A percentile compares a stretch with the other conserved stretches of the same genome.
phyloP scores from a whole-genome alignment of 1,140 invertebrate genomes.

The Thalassaphorura encarpata region DNA sequence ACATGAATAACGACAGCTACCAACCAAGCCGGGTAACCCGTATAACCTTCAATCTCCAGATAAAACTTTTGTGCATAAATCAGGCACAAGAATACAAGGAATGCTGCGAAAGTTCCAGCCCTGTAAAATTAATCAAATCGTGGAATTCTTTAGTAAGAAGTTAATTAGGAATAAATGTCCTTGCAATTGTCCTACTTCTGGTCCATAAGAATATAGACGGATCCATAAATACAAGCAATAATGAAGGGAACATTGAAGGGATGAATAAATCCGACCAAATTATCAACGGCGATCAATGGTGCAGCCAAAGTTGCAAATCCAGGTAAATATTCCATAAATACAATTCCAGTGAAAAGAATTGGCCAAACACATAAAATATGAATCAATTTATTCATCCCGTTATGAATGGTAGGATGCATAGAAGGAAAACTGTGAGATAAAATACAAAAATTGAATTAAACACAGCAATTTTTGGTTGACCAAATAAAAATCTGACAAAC shows the following conservation, averaged over 20 bases:
- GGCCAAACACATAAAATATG: conserved; percentile 34
- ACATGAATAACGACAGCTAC: conserved; percentile 25
- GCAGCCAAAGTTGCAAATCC: background rate
- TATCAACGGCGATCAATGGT: background rate
- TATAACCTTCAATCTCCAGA: conserved; percentile 3
- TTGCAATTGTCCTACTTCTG: conserved; percentile 17
- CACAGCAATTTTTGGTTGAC: background rate
- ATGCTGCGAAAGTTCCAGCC: conserved; percentile 23
- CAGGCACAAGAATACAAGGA: conserved; percentile 20
- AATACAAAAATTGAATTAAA: background rate
- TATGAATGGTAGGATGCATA: conserved; percentile 33
- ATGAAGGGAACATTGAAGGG: conserved; percentile 27
- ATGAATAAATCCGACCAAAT: too few relatives aligned
- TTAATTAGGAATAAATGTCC: background rate
- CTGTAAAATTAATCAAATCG: conserved; percentile 10
- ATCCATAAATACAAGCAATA: conserved; percentile 22
- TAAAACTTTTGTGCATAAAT: conserved; percentile 22
- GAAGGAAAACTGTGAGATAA: conserved; percentile 28
- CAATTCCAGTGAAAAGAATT: conserved; percentile 28
- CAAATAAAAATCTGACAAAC: background rate
- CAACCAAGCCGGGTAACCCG: conserved; percentile 22
- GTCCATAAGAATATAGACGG: conserved; percentile 24
- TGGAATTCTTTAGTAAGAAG: background rate
- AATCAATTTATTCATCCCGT: conserved; percentile 28
- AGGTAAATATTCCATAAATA: conserved; percentile 25